Evolutionary conservation across 2,888 invertebrate species (phyloP).

Genomic region (Polydesmus complanatus): DNA sequence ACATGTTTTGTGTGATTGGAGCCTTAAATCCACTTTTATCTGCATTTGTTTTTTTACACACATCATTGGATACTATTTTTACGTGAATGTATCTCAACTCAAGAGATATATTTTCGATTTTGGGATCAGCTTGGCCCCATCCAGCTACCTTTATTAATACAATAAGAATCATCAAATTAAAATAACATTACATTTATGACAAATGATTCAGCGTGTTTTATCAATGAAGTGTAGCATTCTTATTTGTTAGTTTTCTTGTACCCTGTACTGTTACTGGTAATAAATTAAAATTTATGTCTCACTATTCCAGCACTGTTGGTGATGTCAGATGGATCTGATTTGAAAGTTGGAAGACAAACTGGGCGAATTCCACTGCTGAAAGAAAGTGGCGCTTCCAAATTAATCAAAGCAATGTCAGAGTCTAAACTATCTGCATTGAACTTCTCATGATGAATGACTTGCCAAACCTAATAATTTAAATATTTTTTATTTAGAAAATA

Average conservation of each 20-base stretch:
- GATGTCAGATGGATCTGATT: constrained; percentile 8
- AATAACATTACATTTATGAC: too few species aligned
- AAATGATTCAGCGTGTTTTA: too few species aligned
- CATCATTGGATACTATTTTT: constrained; percentile 17
- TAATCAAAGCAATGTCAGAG: constrained; percentile 20
- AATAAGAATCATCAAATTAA: too few species aligned
- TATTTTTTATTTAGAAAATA: too few species aligned
- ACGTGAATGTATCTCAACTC: constrained; percentile 18
- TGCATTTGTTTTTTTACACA: constrained; percentile 19
- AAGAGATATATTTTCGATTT: constrained; percentile 18
- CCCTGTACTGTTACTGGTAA: too few species aligned
- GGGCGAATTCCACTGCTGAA: constrained; percentile 19
- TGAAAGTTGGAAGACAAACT: constrained; percentile 19
- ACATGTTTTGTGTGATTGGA: constrained; percentile 13
- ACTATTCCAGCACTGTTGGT: background rate
- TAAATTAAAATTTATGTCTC: too few species aligned
- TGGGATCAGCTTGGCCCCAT: constrained; percentile 21
- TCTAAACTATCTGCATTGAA: constrained; percentile 19
- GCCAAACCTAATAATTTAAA: constrained; percentile 10
- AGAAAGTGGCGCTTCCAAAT: constrained; percentile 17
- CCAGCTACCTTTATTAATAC: constrained; percentile 23
- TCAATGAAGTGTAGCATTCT: too few species aligned
- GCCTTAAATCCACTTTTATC: background rate
- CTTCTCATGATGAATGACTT: constrained; percentile 20
- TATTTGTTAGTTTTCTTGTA: too few species aligned